Base-by-base conservation (phyloP, 1,140 invertebrate genomes). In the Tetragnatha versicolor region DNA sequence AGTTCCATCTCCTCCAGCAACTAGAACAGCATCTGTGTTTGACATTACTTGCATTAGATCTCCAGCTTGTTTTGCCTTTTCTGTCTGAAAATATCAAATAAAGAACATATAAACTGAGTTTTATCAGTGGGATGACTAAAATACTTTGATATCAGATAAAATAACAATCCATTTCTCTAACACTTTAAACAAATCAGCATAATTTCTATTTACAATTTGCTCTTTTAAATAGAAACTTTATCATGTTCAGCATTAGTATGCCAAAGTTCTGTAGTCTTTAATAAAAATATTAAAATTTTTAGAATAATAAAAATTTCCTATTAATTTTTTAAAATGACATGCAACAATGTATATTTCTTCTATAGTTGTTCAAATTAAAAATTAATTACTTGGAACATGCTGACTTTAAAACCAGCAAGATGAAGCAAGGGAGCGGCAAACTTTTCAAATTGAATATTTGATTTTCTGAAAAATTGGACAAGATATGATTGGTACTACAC, bases 1-100 rank as follows among this genome's bases (percentile, higher is more conserved):
- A 9, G 95, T 97, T 14, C 96, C 96, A 90, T 97, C 94, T 31
- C 96, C 96, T 25, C 96, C 96, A 79, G 94, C 96, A 5, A 97
- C 90, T 60, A 98, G 88, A 79, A 98, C 91, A 27, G 92, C 92
- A 88, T 97, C 93, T 2, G 92, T 93, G 80, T 89, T 88, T n/a
- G 89, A 89, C 82, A 91, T 87, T 31, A 89, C 85, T 79, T 91
- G 89, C 65, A 93, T 89, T 70, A 91, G 88, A 65, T 90, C 88
- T 84, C 93, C 91, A 2, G 94, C 94, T 87, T 97, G 93, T 0
- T 93, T 93, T 84, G 94, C 92, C 60, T 91, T 91, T 84, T 94
- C 92, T 1, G 95, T 97, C 85, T 93, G 89, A 61, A 94, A 86
- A 95, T 42, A 37, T 10, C 3, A 51, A 39, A 49, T 31, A 49